phyloP scores from a whole-genome alignment of 2,113 vertebrate genomes.

The Tylochromis polylepis region DNA sequence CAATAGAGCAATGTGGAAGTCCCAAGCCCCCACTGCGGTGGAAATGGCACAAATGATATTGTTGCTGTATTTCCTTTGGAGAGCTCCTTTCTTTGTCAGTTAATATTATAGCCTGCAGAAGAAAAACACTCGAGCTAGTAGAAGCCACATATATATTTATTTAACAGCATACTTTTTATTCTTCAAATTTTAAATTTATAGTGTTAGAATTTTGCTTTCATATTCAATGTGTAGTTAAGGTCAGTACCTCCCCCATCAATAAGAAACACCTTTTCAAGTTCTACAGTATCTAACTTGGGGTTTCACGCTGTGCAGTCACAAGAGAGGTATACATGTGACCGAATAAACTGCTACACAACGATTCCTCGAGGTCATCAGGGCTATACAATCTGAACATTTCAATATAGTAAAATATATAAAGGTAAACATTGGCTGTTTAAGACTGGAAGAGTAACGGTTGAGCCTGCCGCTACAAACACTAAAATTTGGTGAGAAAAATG shows the following conservation, averaged over 20 bases:
- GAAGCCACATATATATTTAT: neutral
- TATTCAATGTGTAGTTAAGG: neutral
- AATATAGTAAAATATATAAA: neutral
- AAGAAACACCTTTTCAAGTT: neutral
- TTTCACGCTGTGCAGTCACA: neutral
- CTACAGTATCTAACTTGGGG: neutral
- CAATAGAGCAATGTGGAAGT: conserved; percentile 10
- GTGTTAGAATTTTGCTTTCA: neutral
- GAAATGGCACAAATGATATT: conserved; percentile 33
- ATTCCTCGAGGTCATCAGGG: neutral
- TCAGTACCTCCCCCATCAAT: neutral
- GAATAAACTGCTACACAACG: neutral
- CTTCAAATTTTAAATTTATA: neutral
- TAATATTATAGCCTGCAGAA: neutral
- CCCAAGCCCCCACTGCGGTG: neutral
- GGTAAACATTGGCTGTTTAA: neutral
- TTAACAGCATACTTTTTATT: neutral
- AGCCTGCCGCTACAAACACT: neutral
- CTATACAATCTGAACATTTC: neutral
- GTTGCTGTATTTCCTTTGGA: conserved; percentile 8
- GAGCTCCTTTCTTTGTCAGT: neutral
- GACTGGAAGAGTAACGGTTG: neutral
- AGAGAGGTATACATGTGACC: neutral
- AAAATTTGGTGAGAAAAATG: neutral
- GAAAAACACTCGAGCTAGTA: neutral